phyloP scores from a whole-genome alignment of 2,797 vertebrate species.

The Amblyopsis hoosieri region DNA sequence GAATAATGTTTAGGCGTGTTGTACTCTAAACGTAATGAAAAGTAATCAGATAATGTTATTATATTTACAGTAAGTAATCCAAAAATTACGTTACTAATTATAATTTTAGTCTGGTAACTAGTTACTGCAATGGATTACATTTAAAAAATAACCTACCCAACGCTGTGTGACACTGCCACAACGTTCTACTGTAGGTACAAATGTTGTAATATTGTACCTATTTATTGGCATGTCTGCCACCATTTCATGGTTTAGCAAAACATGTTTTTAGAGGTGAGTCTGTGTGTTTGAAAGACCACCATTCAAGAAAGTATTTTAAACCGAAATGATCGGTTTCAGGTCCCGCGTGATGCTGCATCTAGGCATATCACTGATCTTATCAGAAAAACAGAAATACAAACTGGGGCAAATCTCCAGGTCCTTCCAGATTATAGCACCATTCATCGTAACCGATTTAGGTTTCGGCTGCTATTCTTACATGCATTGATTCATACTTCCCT shows the following conservation, averaged over 20 bases:
- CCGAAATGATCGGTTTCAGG: conserved; percentile 35
- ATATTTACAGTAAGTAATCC: no score
- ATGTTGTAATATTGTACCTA: conserved; percentile 9
- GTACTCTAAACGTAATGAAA: no score
- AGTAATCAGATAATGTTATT: no score
- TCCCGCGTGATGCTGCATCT: conserved; percentile 17
- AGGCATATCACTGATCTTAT: conserved; percentile 33
- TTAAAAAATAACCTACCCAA: no score
- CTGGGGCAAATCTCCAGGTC: conserved; percentile 46
- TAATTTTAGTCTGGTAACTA: no score
- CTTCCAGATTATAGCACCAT: conserved; percentile 42
- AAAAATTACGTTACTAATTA: no score
- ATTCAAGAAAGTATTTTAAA: conserved; percentile 8
- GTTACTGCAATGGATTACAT: no score
- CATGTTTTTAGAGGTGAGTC: conserved; percentile 28
- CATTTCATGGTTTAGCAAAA: conserved; percentile 29
- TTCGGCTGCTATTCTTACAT: conserved; percentile 38
- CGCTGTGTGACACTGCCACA: conserved; percentile 13
- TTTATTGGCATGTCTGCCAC: conserved; percentile 28
- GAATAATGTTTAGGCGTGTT: no score
- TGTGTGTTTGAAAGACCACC: conserved; percentile 19
- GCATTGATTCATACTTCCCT: conserved; percentile 19
- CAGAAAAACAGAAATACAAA: conserved; percentile 32
- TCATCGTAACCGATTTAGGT: conserved; percentile 32
- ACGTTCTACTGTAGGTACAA: conserved; percentile 11